Base-by-base conservation (phyloP, 2,888 invertebrate species). In the Apomyelois bistriatella region DNA sequence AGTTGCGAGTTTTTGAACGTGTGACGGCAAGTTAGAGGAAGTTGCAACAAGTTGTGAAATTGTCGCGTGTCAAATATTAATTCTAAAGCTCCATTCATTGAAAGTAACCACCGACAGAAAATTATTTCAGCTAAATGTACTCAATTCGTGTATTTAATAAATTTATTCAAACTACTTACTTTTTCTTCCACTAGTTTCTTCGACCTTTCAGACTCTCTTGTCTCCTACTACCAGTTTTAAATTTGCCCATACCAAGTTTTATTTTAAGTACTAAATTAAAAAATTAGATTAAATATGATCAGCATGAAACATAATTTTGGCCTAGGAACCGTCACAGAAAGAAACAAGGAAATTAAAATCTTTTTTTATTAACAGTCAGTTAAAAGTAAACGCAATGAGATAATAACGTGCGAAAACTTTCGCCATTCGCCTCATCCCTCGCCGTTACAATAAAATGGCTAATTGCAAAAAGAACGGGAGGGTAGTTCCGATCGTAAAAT, bases 31-130 rank as follows among this genome's bases (percentile, higher is more conserved):
- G 65, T 68, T 72, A 6, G 38, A 54, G 47, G 56, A 69, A 76
- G 72, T 76, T 72, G 79, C 79, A 79, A 79, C 79, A 79, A 79
- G 79, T 79, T 76, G 76, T 53, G 69, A 68, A 66, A 64, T 55
- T 58, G 60, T 65, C 64, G 66, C 61, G 66, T 66, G 62, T 58
- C 60, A 54, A 67, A 68, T 12, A 35, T 72, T 74, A 72, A 75
- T 73, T 73, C 67, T 79, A 79, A 6, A 6, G 8, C 38, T 38
- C 38, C 13, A 38, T 38, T 38, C 38, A 13, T 38, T 12, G 4
- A 3, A 79, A 38, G 5, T 38, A 4, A 32, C 2, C 2, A 38
- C 13, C 12, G 5, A 38, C 5, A 1, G 7, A 32, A 32, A 4
- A 32, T 32, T 9, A 32, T 32, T 10, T 4, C 8, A 32, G 32